These are phyloP conservation scores for Drosophila robusta DNA, from an alignment of 2,888 invertebrate species.

Conservation along the genomic window DNA sequence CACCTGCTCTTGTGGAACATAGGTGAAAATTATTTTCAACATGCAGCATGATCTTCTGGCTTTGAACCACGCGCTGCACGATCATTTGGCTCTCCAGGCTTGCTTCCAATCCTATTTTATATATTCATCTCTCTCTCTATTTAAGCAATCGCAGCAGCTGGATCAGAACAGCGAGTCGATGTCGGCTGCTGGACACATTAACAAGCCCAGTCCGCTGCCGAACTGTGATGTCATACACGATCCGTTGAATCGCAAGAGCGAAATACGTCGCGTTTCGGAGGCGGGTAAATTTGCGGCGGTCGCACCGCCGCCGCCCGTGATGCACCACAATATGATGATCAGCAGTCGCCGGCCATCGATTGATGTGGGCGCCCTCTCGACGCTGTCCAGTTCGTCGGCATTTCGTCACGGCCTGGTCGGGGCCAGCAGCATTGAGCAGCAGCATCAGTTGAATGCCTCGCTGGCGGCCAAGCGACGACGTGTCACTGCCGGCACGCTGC, in stretches of 20 bases:
- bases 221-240: constrained; percentile 85
- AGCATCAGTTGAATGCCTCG: constrained; percentile 68
- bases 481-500: constrained; percentile 81
- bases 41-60: no score
- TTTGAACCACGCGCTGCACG: neutral
- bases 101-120: neutral
- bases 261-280: constrained; percentile 86
- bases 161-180: constrained; percentile 48
- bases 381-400: constrained; percentile 63
- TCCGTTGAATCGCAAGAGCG: constrained; percentile 84
- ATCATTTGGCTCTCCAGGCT: neutral
- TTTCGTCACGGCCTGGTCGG: constrained; percentile 77
- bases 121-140: neutral
- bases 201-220: constrained; percentile 77
- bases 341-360: constrained; percentile 86
- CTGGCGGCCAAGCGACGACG: constrained; percentile 87
- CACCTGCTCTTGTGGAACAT: no score
- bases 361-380: constrained; percentile 84
- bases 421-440: constrained; percentile 71
- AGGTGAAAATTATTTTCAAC: no score
- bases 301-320: constrained; percentile 65
- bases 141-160: constrained; percentile 61
- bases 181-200: constrained; percentile 46
- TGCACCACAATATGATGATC: constrained; percentile 78
- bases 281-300: constrained; percentile 66